Evolutionary conservation across 2,888 invertebrate species (phyloP).

Genomic region (Trichogramma evanescens): DNA sequence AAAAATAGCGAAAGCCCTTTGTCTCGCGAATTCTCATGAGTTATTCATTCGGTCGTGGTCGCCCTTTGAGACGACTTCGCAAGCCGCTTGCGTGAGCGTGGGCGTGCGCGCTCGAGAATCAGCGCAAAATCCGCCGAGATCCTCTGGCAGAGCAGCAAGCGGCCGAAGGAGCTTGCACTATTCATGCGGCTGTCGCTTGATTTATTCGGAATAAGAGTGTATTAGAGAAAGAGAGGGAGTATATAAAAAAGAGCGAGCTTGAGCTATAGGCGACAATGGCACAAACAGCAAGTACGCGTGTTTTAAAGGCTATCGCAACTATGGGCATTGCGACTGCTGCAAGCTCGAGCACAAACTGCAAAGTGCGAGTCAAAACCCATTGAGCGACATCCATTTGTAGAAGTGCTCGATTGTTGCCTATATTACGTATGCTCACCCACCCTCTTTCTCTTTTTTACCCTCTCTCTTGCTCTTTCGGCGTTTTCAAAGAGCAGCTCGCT

Average conservation of each 20-base stretch:
- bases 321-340: neutral
- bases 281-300: too few species aligned
- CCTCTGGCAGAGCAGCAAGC: conserved; percentile 5
- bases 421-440: conserved; percentile 14
- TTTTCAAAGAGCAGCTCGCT: too few species aligned
- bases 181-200: conserved; percentile 20
- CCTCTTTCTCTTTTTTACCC: conserved; percentile 14
- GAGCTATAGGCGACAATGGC: too few species aligned
- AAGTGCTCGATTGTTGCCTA: neutral
- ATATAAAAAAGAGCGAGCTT: too few species aligned
- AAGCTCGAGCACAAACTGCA: too few species aligned
- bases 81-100: neutral
- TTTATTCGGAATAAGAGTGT: conserved; percentile 12
- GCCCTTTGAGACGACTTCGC: conserved; percentile 12
- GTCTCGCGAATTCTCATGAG: conserved; percentile 8
- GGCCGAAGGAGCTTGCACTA: conserved; percentile 26
- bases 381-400: too few species aligned
- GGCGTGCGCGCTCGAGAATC: conserved; percentile 1
- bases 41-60: conserved; percentile 20
- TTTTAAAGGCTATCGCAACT: too few species aligned
- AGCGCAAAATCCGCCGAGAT: conserved; percentile 26
- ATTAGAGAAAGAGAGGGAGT: too few species aligned
- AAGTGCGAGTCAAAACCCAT: too few species aligned
- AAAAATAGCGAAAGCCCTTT: neutral
- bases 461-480: conserved; percentile 8